phyloP scores from a whole-genome alignment of 2,797 vertebrate species.

The Cryptoprocta ferox region DNA sequence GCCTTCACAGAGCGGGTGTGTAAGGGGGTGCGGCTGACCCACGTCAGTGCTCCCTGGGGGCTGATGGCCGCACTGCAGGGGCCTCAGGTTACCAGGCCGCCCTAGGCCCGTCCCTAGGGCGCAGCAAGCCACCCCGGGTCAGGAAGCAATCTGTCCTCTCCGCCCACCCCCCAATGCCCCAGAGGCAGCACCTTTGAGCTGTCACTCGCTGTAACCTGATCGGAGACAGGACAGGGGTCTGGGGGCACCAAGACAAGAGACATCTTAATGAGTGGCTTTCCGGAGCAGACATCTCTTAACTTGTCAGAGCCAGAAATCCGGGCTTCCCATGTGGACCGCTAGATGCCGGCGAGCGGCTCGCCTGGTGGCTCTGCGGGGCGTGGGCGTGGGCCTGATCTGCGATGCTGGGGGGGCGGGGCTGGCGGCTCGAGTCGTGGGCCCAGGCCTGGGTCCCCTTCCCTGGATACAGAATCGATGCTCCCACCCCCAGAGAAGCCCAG shows the following conservation, averaged over 20 bases:
- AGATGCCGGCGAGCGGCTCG: background rate
- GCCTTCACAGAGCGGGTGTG: rapidly evolving
- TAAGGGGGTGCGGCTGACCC: rapidly evolving
- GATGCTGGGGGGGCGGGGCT: rapidly evolving
- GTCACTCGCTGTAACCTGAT: conserved; percentile 82
- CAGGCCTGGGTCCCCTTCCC: background rate
- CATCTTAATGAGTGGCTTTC: conserved; percentile 84
- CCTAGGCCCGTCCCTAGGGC: background rate
- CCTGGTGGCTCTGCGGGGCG: rapidly evolving
- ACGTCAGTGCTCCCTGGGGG: rapidly evolving
- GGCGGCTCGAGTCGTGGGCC: rapidly evolving
- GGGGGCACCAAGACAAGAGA: conserved; percentile 67
- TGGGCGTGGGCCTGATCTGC: rapidly evolving
- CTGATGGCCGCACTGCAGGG: rapidly evolving
- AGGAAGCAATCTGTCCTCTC: background rate
- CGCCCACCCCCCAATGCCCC: rapidly evolving
- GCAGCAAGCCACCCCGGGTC: background rate
- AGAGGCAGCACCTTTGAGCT: conserved; percentile 64
- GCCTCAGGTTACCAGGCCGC: rapidly evolving
- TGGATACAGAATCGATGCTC: rapidly evolving
- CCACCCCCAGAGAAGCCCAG: rapidly evolving
- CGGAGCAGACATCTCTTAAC: conserved; percentile 21
- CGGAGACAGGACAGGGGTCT: conserved; percentile 73
- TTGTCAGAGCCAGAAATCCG: conserved; percentile 22
- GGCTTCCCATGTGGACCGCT: background rate